Evolutionary conservation across 1,140 invertebrate species (phyloP), one percentile per base, ranked within the genome.

Genomic region (Uloborus diversus): DNA sequence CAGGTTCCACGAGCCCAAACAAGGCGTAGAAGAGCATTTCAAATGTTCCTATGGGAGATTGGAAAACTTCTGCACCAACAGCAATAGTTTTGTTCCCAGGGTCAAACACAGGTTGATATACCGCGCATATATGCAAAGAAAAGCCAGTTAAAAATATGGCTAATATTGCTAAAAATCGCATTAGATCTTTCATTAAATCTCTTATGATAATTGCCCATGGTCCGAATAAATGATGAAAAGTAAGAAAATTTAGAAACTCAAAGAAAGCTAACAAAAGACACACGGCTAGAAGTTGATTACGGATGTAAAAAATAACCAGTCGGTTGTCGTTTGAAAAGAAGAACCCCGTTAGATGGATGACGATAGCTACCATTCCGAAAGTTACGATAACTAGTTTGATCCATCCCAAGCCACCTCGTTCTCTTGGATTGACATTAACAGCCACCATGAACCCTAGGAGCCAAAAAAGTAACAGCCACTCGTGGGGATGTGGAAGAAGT

Each of bases 91-190:
- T 69, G 80, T 84, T 84, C 25, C 79, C 66, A 25, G 82, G 80
- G 76, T 79, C 42, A 49, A 85, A 84, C n/a, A 86, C 83, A 49
- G 85, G 84, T 47, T 85, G 84, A 62, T 85, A 85, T 28, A 86
- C 82, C 5, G 85, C 83, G 59, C 83, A 84, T 57, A 99, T 94
- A 84, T 97, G 95, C 91, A 99, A 95, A 0, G 97, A 98, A 86
- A 99, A 99, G 56, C 98, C 98, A 85, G 97, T 94, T 81, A 99
- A 94, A 88, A 99, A 99, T 86, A 99, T 98, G 14, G 94, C 92
- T 84, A 99, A 88, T 11, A 99, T 97, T 20, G 97, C 97, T 75
- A 99, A 89, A 88, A 99, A 99, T 82, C 96, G 90, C 5, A 95
- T 94, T 81, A 99, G 89, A 88, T 99, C 90, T 93, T 82, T 82